Conservation (phyloP, 2,113 vertebrate species). For the Hypomesus transpacificus region DNA sequence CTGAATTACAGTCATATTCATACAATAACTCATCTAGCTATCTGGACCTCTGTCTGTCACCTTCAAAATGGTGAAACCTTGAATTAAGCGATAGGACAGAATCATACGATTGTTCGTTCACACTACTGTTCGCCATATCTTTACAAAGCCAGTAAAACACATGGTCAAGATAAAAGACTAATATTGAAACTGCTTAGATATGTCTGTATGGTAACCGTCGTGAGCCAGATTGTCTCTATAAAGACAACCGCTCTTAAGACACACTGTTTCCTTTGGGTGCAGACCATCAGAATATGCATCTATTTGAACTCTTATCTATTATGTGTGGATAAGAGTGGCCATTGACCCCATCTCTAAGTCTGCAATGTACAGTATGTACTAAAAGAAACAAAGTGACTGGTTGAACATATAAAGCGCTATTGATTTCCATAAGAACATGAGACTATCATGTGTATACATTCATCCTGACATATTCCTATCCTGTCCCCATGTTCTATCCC, state of each 20-base stretch:
- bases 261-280: neutral
- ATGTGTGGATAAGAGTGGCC: conserved; percentile 14
- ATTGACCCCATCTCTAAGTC: conserved; percentile 13
- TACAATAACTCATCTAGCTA: neutral
- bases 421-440: neutral
- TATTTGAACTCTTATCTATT: conserved; percentile 1
- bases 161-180: neutral
- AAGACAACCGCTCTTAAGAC: neutral
- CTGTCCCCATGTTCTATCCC: conserved; percentile 9
- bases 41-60: neutral
- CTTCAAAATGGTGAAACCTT: neutral
- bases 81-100: conserved; percentile 6
- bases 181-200: neutral
- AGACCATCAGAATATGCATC: neutral
- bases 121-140: neutral
- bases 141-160: neutral
- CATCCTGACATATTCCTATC: neutral
- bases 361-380: neutral
- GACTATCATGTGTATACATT: neutral
- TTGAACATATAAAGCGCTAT: neutral
- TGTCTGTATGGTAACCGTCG: neutral
- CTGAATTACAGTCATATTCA: neutral
- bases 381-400: neutral
- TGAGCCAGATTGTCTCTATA: neutral
- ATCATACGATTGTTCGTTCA: neutral